These are phyloP conservation scores for Pelobates fuscus DNA, from an alignment of 2,113 vertebrate genomes.

Conservation along the genomic window DNA sequence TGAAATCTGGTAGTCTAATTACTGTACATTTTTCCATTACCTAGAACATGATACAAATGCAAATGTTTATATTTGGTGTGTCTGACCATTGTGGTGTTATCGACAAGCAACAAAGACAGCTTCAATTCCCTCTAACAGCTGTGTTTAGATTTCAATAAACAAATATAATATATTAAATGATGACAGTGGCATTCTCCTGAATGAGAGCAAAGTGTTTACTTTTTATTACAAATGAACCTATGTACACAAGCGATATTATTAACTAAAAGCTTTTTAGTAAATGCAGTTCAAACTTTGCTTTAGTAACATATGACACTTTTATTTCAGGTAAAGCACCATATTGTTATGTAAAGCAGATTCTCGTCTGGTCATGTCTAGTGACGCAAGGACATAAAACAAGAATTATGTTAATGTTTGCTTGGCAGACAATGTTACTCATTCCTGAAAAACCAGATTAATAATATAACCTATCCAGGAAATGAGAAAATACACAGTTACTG, in stretches of 20 bases:
- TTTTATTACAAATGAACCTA: slow-evolving; percentile 5
- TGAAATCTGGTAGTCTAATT: no score
- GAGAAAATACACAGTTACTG: not conserved
- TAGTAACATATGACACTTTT: slow-evolving; percentile 1
- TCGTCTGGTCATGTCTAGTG: slow-evolving; percentile 27
- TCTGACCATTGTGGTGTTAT: not conserved
- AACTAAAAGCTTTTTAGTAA: slow-evolving; percentile 5
- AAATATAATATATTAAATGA: slow-evolving; percentile 25
- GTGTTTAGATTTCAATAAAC: slow-evolving; percentile 26
- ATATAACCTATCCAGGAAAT: not conserved
- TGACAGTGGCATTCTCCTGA: slow-evolving; percentile 9
- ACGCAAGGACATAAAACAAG: slow-evolving; percentile 11
- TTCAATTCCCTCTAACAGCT: not conserved
- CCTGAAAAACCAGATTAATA: slow-evolving; percentile 12
- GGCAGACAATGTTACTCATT: slow-evolving; percentile 3
- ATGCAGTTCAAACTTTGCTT: not conserved
- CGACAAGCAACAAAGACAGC: not conserved
- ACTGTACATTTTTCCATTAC: no score
- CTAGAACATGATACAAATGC: no score
- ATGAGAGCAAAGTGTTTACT: slow-evolving; percentile 10
- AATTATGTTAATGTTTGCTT: not conserved
- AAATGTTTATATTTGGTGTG: not conserved
- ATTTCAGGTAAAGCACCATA: not conserved
- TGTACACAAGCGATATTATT: not conserved
- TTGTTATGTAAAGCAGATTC: slow-evolving; percentile 4